phyloP scores from a whole-genome alignment of 2,888 invertebrate genomes.

The Isotomurus palustris region DNA sequence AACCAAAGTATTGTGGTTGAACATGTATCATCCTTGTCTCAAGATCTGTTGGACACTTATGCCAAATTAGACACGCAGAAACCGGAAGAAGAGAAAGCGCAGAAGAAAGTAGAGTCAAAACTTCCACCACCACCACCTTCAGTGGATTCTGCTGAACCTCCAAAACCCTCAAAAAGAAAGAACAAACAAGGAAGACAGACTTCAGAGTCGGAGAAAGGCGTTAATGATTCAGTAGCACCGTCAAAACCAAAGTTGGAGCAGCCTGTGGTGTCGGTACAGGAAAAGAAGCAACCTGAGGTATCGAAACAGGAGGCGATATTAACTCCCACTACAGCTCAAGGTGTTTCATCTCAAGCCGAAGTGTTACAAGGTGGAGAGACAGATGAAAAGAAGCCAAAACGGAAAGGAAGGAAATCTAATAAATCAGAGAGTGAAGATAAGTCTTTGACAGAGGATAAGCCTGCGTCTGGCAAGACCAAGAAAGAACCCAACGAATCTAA shows the following conservation, averaged over 20 bases:
- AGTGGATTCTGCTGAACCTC: constrained; percentile 21
- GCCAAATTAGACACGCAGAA: constrained; percentile 21
- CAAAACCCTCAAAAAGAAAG: not conserved
- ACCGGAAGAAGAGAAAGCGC: not conserved
- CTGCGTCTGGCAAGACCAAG: not conserved
- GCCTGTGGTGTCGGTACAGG: not conserved
- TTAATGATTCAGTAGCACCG: not conserved
- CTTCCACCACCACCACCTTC: constrained; percentile 22
- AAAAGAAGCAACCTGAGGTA: not conserved
- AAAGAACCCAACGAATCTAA: not conserved
- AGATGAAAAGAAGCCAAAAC: not conserved
- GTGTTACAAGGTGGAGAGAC: too few relatives aligned
- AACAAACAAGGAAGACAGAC: not conserved
- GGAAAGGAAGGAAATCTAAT: constrained; percentile 1
- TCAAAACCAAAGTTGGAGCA: too few relatives aligned
- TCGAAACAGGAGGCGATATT: not conserved
- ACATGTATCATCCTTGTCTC: constrained; percentile 26
- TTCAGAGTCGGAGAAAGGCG: not conserved
- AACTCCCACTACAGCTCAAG: too few relatives aligned
- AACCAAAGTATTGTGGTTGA: constrained; percentile 21
- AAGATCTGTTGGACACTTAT: constrained; percentile 26
- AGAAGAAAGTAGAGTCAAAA: constrained; percentile 4
- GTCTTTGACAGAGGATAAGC: not conserved
- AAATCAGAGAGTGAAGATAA: not conserved
- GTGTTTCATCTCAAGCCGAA: too few relatives aligned